Percentiles rank a stretch among this genome's conserved stretches.
phyloP scores from a whole-genome alignment of 2,888 invertebrate species.

The Mechanitis messenoides region DNA sequence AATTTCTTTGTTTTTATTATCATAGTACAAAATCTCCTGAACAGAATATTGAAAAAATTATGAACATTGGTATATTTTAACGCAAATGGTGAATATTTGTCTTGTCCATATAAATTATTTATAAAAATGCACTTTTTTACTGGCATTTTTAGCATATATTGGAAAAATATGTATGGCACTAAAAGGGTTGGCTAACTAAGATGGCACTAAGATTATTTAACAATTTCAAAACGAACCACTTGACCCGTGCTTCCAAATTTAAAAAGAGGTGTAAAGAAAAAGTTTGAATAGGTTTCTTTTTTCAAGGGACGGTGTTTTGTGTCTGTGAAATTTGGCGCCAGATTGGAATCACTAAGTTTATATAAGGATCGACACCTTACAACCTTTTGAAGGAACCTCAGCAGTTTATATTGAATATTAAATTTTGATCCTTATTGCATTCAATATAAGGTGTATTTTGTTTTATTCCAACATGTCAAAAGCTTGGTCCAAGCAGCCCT shows the following conservation, averaged over 20 bases:
- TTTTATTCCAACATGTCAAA: conserved; percentile 55
- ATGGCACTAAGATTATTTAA: no score
- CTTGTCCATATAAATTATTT: no score
- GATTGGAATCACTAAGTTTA: conserved; percentile 58
- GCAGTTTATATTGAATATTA: conserved; percentile 34
- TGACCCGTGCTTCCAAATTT: conserved; percentile 17
- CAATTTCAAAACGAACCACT: conserved; percentile 8
- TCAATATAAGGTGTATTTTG: conserved; percentile 19
- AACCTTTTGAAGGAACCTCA: conserved; percentile 39
- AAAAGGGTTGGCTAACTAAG: no score
- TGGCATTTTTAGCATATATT: no score
- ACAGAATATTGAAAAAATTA: no score
- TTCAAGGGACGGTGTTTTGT: conserved; percentile 38
- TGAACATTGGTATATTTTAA: no score
- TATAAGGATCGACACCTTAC: conserved; percentile 64
- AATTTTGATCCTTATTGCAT: conserved; percentile 13
- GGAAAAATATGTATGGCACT: no score
- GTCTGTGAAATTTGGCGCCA: conserved; percentile 74
- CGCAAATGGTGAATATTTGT: no score
- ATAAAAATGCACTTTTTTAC: no score
- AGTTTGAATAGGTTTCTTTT: conserved; percentile 41
- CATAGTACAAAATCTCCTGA: no score
- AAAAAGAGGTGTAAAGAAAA: conserved; percentile 23
- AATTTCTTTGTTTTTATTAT: no score
- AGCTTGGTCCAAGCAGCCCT: conserved; percentile 25